Evolutionary conservation across 2,797 vertebrate genomes (phyloP).

Genomic region (Lerista edwardsae): DNA sequence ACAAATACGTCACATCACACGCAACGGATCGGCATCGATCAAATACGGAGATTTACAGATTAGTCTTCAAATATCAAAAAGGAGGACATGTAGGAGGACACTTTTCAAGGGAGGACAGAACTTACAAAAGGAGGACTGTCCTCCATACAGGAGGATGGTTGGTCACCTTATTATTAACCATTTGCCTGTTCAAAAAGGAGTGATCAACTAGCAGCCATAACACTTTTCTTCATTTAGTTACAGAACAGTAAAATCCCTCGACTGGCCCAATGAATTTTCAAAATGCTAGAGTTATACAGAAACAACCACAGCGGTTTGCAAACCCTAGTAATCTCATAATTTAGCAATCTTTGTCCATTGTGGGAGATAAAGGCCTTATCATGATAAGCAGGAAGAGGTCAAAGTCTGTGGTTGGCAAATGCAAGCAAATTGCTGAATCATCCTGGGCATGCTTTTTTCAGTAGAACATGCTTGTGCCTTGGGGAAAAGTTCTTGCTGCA

Average conservation of each 20-base stretch:
- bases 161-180: too few relatives aligned
- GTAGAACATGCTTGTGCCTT: conserved; percentile 18
- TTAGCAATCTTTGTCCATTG: conserved; percentile 40
- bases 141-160: too few relatives aligned
- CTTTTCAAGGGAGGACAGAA: too few relatives aligned
- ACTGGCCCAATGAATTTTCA: background rate
- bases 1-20: too few relatives aligned
- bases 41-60: too few relatives aligned
- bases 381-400: conserved; percentile 46
- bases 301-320: background rate
- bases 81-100: too few relatives aligned
- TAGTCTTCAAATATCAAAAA: too few relatives aligned
- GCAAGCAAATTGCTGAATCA: background rate
- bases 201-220: background rate
- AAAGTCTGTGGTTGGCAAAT: conserved; percentile 42
- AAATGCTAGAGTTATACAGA: background rate
- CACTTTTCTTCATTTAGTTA: background rate
- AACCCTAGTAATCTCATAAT: background rate
- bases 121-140: too few relatives aligned
- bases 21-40: too few relatives aligned
- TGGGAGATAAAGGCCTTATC: conserved; percentile 30
- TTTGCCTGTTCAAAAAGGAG: too few relatives aligned
- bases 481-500: conserved; percentile 21
- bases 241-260: background rate
- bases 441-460: background rate